Conservation (phyloP, 2,797 vertebrate genomes). For the Hemitrygon akajei region DNA sequence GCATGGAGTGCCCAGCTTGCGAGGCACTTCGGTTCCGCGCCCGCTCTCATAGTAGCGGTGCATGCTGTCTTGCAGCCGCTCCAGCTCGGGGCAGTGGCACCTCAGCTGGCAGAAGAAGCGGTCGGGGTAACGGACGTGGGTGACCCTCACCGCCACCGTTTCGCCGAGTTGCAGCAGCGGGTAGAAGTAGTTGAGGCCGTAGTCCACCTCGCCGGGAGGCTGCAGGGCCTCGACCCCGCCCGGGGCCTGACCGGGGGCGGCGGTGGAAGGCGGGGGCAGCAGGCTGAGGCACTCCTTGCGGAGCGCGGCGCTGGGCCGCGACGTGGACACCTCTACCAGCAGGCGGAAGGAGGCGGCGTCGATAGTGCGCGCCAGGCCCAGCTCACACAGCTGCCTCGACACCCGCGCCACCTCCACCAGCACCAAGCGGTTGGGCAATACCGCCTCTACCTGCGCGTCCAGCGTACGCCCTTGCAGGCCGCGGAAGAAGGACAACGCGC, state of each 20-base stretch:
- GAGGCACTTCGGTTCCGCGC: conserved; percentile 48
- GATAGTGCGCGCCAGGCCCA: conserved; percentile 69
- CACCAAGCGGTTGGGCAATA: conserved; percentile 59
- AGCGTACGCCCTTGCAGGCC: conserved; percentile 64
- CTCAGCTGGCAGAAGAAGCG: conserved; percentile 79
- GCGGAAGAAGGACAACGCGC: conserved; percentile 68
- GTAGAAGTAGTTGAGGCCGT: conserved; percentile 65
- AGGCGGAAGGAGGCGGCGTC: conserved; percentile 54
- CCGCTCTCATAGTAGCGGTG: conserved; percentile 54
- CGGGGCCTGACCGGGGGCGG: not conserved
- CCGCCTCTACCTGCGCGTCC: conserved; percentile 68
- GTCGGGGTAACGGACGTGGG: conserved; percentile 73
- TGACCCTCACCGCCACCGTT: conserved; percentile 73
- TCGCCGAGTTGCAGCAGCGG: conserved; percentile 70
- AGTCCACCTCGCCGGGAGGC: conserved; percentile 40
- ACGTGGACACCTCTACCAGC: conserved; percentile 53
- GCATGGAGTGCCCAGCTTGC: conserved; percentile 72
- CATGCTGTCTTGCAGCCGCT: conserved; percentile 69
- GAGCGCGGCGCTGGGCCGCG: conserved; percentile 40
- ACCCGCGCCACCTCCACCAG: conserved; percentile 71
- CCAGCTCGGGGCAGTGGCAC: conserved; percentile 75
- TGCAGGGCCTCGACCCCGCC: not conserved
- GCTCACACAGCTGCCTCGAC: conserved; percentile 66
- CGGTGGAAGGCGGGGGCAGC: not conserved
- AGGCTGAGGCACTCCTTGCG: not conserved